Base-by-base conservation (phyloP, 2,888 invertebrate genomes). In the Holacanthella duospinosa region DNA sequence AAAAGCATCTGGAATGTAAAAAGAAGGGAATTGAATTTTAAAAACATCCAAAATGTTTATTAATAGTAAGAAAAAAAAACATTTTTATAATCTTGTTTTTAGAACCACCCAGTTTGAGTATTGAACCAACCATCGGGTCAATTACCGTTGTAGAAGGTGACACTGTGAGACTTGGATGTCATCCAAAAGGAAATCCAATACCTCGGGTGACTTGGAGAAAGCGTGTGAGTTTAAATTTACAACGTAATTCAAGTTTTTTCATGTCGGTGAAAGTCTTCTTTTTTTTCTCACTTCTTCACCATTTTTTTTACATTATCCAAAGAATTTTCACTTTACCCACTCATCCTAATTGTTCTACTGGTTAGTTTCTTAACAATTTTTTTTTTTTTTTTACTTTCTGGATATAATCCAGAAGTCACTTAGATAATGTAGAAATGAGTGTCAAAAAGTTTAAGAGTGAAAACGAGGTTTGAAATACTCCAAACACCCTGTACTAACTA, bases 111-210 rank as follows among this genome's bases (percentile, higher is more conserved):
- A 82, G 82, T 2, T 82, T 88, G 2, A 79, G 79, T 48, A 83
- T 86, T 0, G 77, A 84, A 2, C 88, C 89, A 0, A 84, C 84
- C 16, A 82, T 82, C 21, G 88, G 88, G 0, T 82, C 83, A 68
- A 74, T 89, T 21, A 87, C 88, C 75, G 85, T 88, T 0, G 82
- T 83, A 60, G 81, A 88, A 57, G 87, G 87, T 0, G 85, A 88
- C 29, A 84, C 84, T 74, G 86, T 88, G 27, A 83, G 85, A 74
- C 86, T 91, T 73, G 83, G 84, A 0, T 90, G 90, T 73, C 82
- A 84, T 64, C 82, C 85, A 6, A 79, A 81, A 1, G 90, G 90
- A 0, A 84, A 85, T 0, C 90, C 90, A 0, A 77, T 81, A 36
- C 89, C 90, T 0, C 80, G 84, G 2, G 82, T 90, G 29, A 83